Evolutionary conservation across 2,113 vertebrate species (phyloP).

Genomic region (Halichoeres trimaculatus): DNA sequence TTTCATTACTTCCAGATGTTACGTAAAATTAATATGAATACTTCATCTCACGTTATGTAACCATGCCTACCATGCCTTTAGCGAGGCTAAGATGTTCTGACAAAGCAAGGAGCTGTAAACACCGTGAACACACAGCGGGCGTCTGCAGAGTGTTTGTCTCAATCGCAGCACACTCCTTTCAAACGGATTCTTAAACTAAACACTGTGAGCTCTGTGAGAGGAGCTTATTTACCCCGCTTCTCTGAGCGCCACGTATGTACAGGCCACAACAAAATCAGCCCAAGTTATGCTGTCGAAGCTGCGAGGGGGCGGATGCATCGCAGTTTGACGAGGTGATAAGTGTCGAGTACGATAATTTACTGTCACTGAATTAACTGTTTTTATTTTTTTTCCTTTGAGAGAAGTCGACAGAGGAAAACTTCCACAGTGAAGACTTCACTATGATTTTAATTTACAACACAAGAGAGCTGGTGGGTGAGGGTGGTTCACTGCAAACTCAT

Average conservation of each 20-base stretch:
- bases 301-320: constrained; percentile 40
- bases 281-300: neutral
- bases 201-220: neutral
- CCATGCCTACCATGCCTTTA: constrained; percentile 10
- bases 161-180: neutral
- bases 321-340: constrained; percentile 52
- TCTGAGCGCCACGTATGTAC: constrained; percentile 13
- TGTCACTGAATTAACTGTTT: constrained; percentile 19
- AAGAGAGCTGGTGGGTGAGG: constrained; percentile 28
- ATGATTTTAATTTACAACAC: constrained; percentile 39
- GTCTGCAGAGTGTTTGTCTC: neutral
- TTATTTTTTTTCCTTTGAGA: neutral
- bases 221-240: constrained; percentile 16
- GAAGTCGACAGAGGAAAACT: constrained; percentile 9
- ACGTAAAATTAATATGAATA: constrained; percentile 2
- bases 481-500: constrained; percentile 35
- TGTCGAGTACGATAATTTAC: constrained; percentile 47
- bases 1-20: constrained; percentile 16
- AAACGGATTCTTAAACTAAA: neutral
- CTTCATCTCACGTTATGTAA: constrained; percentile 25
- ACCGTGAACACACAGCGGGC: neutral
- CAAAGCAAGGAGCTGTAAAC: constrained; percentile 9
- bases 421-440: constrained; percentile 10
- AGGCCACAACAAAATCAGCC: constrained; percentile 17
- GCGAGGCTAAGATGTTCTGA: constrained; percentile 26